Evolutionary conservation across 2,113 vertebrate genomes (phyloP).

Genomic region (Chunga burmeisteri): DNA sequence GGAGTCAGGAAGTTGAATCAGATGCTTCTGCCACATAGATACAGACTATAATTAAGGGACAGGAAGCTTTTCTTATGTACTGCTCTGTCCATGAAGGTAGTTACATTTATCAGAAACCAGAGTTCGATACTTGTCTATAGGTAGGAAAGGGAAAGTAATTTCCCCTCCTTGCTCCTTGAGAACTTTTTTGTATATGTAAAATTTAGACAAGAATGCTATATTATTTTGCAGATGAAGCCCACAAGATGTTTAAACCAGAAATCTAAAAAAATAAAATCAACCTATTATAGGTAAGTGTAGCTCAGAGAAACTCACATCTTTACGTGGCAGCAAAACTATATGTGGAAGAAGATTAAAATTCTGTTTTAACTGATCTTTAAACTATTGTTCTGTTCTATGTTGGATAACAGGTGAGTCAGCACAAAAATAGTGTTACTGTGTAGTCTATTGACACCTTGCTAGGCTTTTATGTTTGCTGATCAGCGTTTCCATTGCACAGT

Average conservation of each 20-base stretch:
- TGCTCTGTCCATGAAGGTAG: background rate
- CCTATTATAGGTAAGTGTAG: background rate
- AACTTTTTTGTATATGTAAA: background rate
- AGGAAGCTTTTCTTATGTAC: background rate
- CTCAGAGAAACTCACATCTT: background rate
- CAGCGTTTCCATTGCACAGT: background rate
- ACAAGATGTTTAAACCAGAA: background rate
- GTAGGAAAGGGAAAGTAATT: background rate
- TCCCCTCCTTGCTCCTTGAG: accelerated
- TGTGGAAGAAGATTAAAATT: background rate
- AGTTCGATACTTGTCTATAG: background rate
- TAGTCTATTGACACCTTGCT: background rate
- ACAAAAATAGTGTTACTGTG: background rate
- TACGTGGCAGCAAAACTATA: background rate
- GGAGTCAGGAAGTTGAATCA: background rate
- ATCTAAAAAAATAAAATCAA: background rate
- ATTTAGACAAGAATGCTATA: background rate
- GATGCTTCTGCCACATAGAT: background rate
- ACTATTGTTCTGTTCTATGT: background rate
- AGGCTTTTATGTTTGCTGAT: background rate
- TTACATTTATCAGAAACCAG: background rate
- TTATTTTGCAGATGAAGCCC: background rate
- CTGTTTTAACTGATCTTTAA: background rate
- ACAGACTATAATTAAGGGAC: background rate
- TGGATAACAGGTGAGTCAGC: background rate